A percentile compares a stretch with the other conserved stretches of the same genome.
Conservation (phyloP, 2,888 invertebrate species). For the Diplazon laetatorius region DNA sequence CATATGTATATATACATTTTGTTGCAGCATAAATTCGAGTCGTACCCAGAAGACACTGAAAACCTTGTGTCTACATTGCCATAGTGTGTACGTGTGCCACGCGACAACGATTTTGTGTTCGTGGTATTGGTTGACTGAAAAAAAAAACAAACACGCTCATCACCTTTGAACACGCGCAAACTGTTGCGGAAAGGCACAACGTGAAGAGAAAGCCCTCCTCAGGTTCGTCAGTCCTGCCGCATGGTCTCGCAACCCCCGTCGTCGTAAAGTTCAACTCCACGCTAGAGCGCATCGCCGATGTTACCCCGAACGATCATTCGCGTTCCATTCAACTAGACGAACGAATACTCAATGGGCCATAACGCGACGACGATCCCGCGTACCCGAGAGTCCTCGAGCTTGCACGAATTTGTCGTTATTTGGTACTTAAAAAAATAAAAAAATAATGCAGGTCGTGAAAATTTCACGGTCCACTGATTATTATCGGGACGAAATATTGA, state of each 20-base stretch:
- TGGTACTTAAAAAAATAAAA: too few relatives aligned
- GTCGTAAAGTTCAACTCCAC: constrained; percentile 54
- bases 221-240: neutral
- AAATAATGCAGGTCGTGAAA: too few relatives aligned
- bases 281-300: constrained; percentile 54
- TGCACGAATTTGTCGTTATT: constrained; percentile 17
- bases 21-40: constrained; percentile 47
- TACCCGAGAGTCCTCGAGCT: neutral
- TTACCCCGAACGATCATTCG: constrained; percentile 44
- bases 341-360: constrained; percentile 54
- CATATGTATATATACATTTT: constrained; percentile 36
- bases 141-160: neutral
- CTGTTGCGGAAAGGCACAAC: neutral
- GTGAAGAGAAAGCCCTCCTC: too few relatives aligned
- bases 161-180: neutral
- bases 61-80: neutral
- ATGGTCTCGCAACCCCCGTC: neutral
- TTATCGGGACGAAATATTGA: too few relatives aligned
- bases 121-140: too few relatives aligned
- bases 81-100: neutral
- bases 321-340: constrained; percentile 60
- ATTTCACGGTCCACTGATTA: too few relatives aligned
- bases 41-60: constrained; percentile 14
- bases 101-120: too few relatives aligned
- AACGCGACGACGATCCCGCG: neutral